Base-by-base conservation (phyloP, 2,888 invertebrate genomes). In the Belgica antarctica region DNA sequence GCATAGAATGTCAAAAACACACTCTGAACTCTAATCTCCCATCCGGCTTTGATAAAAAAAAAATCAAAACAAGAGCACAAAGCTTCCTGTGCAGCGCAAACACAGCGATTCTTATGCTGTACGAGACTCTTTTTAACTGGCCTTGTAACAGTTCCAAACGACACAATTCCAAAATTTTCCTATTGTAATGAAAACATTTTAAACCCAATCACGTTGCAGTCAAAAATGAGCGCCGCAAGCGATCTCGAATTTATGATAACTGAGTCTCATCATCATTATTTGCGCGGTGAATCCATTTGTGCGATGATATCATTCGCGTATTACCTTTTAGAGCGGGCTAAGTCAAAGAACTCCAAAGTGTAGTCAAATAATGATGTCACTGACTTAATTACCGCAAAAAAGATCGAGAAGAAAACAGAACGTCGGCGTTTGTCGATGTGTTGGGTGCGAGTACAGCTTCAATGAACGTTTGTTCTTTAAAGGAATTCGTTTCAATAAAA, bases 341-440 rank as follows among this genome's bases (percentile, higher is more conserved):
- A 12, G 22, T 52, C 52, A 52, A 52, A 52, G 52, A 52, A 52
- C 52, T 52, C 52, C 12, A 7, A 17, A 52, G 52, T 52, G 52
- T 12, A 52, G 52, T 17, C 22, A 52, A 52, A 52, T 52, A 52
- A n/a, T 52, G 52, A 52, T 52, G 52, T 52, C 52, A 52, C 52
- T 52, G 52, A 22, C 52, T 52, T 52, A 52, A 52, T 52, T 52
- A n/a, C 52, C 1, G 22, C 17, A 52, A 52, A 52, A 41, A 41
- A 52, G 22, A 17, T 10, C 2, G 22, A 31, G 34, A 31, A 31
- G 34, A 31, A 12, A 8, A 8, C 7, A 31, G 34, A 31, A 12
- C 34, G 34, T 12, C 34, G 12, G n/a, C n/a, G n/a, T n/a, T n/a
- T n/a, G n/a, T n/a, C n/a, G n/a, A n/a, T n/a, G n/a, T n/a, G n/a